Conservation (phyloP, 2,888 invertebrate species). For the Rhamphomyia laevipes region DNA sequence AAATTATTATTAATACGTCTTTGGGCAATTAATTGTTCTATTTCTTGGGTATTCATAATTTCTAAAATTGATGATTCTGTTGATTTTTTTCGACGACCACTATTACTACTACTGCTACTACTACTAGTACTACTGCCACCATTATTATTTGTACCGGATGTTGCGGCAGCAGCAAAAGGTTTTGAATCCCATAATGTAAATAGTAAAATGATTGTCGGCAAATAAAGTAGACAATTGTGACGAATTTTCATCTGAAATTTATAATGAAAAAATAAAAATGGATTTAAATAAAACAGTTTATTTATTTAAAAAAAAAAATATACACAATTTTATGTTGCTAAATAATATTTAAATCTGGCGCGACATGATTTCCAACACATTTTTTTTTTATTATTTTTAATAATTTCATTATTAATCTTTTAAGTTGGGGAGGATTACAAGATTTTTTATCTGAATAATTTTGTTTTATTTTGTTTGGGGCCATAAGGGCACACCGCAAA, state of each 20-base stretch:
- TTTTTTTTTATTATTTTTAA: too few species aligned
- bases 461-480: too few species aligned
- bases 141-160: background rate
- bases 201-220: constrained; percentile 10
- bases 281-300: background rate
- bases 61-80: constrained; percentile 45
- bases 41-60: constrained; percentile 49
- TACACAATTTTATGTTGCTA: too few species aligned
- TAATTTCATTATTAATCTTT: too few species aligned
- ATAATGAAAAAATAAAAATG: constrained; percentile 1
- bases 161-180: background rate
- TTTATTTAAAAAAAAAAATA: background rate
- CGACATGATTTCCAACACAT: too few species aligned
- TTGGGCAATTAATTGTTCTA: constrained; percentile 28
- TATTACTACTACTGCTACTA: background rate
- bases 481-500: too few species aligned
- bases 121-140: constrained; percentile 1
- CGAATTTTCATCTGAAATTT: constrained; percentile 12
- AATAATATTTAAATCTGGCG: too few species aligned
- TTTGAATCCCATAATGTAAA: constrained; percentile 11
- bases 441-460: too few species aligned
- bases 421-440: too few species aligned
- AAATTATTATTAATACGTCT: background rate
- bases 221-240: constrained; percentile 5
- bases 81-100: constrained; percentile 19